These are phyloP conservation scores for Lithobates pipiens DNA, from an alignment of 2,797 vertebrate genomes.

Conservation along the genomic window DNA sequence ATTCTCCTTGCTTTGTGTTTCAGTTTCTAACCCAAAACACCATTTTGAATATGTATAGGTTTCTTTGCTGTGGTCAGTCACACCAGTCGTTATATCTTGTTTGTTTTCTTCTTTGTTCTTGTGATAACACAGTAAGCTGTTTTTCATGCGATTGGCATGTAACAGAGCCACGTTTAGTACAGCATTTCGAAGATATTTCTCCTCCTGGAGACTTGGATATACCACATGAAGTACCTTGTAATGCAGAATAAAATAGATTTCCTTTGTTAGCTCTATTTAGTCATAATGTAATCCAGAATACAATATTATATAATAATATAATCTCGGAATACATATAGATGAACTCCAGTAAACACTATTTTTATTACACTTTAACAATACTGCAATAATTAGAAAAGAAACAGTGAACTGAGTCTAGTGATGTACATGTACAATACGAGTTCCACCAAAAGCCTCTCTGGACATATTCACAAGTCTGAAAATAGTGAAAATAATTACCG, in stretches of 20 bases:
- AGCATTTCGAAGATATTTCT: conserved; percentile 82
- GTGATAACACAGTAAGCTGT: conserved; percentile 64
- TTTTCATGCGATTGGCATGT: conserved; percentile 77
- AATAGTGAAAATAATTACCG: too few relatives aligned
- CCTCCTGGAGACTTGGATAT: conserved; percentile 90
- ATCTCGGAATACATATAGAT: too few relatives aligned
- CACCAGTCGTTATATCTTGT: neutral
- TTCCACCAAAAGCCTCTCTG: too few relatives aligned
- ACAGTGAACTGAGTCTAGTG: too few relatives aligned
- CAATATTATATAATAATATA: too few relatives aligned
- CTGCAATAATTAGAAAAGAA: too few relatives aligned
- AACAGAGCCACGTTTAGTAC: conserved; percentile 81
- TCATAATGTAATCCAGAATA: too few relatives aligned
- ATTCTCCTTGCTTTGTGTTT: conserved; percentile 58
- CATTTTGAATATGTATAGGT: neutral
- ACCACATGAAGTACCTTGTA: conserved; percentile 82
- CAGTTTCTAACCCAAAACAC: neutral
- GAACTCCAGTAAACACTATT: too few relatives aligned
- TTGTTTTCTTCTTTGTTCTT: conserved; percentile 27
- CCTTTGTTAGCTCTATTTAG: too few relatives aligned
- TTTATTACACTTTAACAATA: too few relatives aligned
- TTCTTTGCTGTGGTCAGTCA: conserved; percentile 22
- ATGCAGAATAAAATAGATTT: neutral
- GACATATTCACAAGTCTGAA: too few relatives aligned
- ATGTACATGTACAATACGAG: too few relatives aligned